Conservation (phyloP, 2,797 vertebrate genomes). For the Bradypodion ventrale region DNA sequence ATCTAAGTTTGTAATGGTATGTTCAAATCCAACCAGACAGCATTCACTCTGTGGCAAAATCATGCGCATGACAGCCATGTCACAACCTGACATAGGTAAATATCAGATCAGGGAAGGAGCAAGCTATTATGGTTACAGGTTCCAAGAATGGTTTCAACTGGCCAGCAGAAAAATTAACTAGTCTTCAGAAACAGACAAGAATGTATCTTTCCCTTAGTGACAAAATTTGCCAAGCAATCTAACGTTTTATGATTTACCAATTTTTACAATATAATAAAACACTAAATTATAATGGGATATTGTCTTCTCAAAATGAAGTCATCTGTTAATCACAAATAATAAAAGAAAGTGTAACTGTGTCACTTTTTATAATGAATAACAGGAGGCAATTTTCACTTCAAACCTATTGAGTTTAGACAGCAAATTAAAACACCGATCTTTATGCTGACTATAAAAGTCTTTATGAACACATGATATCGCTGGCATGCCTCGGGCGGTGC, state of each 20-base stretch:
- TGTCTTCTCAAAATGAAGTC: slow-evolving; percentile 53
- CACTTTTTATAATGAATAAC: slow-evolving; percentile 56
- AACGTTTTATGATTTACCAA: slow-evolving; percentile 41
- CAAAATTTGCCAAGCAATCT: slow-evolving; percentile 36
- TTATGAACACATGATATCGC: slow-evolving; percentile 46
- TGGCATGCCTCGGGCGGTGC: too few species aligned
- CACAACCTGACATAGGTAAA: neutral
- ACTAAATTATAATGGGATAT: slow-evolving; percentile 53
- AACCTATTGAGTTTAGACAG: slow-evolving; percentile 53
- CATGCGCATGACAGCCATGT: neutral
- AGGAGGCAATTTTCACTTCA: slow-evolving; percentile 53
- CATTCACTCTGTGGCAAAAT: neutral
- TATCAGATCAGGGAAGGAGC: neutral
- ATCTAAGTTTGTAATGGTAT: neutral
- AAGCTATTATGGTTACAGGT: neutral
- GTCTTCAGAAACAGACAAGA: neutral
- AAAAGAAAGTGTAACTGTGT: slow-evolving; percentile 49
- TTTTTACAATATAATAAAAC: slow-evolving; percentile 52
- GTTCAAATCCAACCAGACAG: neutral
- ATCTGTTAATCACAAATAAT: slow-evolving; percentile 54
- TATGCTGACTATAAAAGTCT: slow-evolving; percentile 57
- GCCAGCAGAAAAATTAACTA: neutral
- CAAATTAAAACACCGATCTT: slow-evolving; percentile 56
- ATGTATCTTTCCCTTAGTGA: neutral
- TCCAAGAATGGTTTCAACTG: neutral